Evolutionary conservation across 2,113 vertebrate species (phyloP), one percentile per base, ranked within the genome.

Genomic region (Chunga burmeisteri): DNA sequence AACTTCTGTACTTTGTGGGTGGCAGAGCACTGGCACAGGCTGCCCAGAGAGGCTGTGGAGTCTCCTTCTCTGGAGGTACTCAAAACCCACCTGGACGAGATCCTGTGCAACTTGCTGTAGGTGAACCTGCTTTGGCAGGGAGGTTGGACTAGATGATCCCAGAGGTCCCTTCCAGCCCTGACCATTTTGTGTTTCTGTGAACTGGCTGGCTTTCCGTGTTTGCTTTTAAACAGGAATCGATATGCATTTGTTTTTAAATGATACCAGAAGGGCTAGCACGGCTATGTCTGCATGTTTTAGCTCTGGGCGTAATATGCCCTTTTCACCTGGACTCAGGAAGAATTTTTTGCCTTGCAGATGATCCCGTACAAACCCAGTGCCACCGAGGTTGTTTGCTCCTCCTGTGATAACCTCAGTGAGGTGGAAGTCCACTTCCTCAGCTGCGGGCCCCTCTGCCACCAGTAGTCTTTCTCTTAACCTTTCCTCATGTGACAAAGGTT

Each of bases 361-460:
- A 74, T 66, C n/a, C 46, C 1, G 3, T 61, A 53, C 19, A 77
- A 86, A 84, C 20, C 30, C 52, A 25, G 38, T 10, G 25, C 55
- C 12, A 6, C 50, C 0, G 6, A 73, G 25, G 20, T 86, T 94
- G 63, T 86, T 95, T 94, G 52, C 63, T 86, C 10, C 27, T 73
- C 55, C 67, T 7, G 27, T 0, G 0, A 42, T 85, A 71, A 78
- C 62, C 49, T 47, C 3, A 1, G 38, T 1, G 8, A 79, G 83
- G 73, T 67, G 3, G 47, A 93, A 93, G 94, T 90, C 81, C 44
- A 56, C 30, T 88, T 91, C 44, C 72, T 94, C 21, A 42, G 66
- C 49, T 2, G 1, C 3, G 0, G 55, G 25, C 10, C 49, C 34
- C 52, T n/a, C 25, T 65, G 36, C 62, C 0, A 0, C 71, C 36